Base-by-base conservation (phyloP, 1,140 invertebrate genomes). In the Tetranychus urticae region DNA sequence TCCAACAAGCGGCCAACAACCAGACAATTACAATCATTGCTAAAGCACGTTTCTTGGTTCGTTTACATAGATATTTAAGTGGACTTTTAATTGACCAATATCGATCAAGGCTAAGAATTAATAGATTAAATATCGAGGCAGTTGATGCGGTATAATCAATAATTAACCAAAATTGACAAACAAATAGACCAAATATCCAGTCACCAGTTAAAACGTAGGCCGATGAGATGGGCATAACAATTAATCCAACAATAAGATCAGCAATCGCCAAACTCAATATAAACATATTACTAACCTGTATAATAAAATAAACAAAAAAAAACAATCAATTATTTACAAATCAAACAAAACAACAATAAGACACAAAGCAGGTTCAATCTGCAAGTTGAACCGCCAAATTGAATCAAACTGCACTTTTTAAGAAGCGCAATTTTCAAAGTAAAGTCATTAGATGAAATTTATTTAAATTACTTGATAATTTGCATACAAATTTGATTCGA, bases 151-250 rank as follows among this genome's bases (percentile, higher is more conserved):
- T 79, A 67, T 81, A 81, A 66, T 81, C 80, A 2, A 77, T 68
- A 1, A 76, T 74, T 34, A 78, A 64, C 74, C 75, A 77, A 55
- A 75, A 70, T 65, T 77, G 73, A 65, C 77, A 78, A 23, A 78
- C 69, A 14, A 70, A 70, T 5, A 75, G 69, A 14, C 79, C 79
- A 42, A 81, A 74, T 14, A 71, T 66, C 79, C 79, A 81, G 57
- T 74, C 70, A 52, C 75, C 76, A 42, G 76, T 76, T 65, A 81
- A 73, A 63, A 77, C 78, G 67, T 81, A 81, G 45, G 74, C 71
- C 4, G 80, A 74, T 64, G 77, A 79, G 55, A 81, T 73, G 23
- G 79, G 79, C 79, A 81, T 81, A 1, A 81, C 79, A 56, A 79
- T 71, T 5, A 80, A 64, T 3, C 79, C 79, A 5, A 81, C 79